These are phyloP conservation scores for Paralvinella palmiformis DNA, from an alignment of 1,140 invertebrate species.

Conservation along the genomic window DNA sequence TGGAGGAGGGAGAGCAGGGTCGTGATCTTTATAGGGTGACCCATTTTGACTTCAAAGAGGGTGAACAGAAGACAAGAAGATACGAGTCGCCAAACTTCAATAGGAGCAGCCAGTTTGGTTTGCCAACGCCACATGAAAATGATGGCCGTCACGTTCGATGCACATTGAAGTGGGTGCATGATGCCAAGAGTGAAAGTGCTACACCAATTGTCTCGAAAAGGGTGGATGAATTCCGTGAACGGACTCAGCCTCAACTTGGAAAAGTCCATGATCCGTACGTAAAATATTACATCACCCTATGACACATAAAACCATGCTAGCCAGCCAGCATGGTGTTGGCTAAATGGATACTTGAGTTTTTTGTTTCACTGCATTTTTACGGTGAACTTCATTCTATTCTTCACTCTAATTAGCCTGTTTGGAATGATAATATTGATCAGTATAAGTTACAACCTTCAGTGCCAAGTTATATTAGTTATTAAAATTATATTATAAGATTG, in stretches of 20 bases:
- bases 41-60: slow-evolving; percentile 41
- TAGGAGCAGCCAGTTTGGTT: slow-evolving; percentile 33
- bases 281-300: slow-evolving; percentile 4
- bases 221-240: slow-evolving; percentile 46
- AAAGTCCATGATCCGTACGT: slow-evolving; percentile 48
- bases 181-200: slow-evolving; percentile 34
- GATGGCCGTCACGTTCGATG: slow-evolving; percentile 34
- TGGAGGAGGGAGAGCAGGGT: slow-evolving; percentile 33
- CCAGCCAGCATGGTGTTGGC: too few relatives aligned
- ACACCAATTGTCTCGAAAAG: slow-evolving; percentile 42
- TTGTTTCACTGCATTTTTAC: too few relatives aligned
- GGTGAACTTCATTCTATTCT: too few relatives aligned
- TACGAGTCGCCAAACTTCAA: slow-evolving; percentile 35
- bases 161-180: slow-evolving; percentile 42
- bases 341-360: too few relatives aligned
- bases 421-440: too few relatives aligned
- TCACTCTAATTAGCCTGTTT: too few relatives aligned
- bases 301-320: too few relatives aligned
- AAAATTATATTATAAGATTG: too few relatives aligned
- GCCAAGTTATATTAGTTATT: too few relatives aligned
- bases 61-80: slow-evolving; percentile 36
- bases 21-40: slow-evolving; percentile 42
- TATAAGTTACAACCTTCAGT: too few relatives aligned
- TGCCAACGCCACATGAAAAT: slow-evolving; percentile 46
- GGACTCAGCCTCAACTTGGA: slow-evolving; percentile 42